Percentiles rank a stretch among this genome's conserved stretches.
Conservation (phyloP, 2,797 vertebrate species). For the Danio tinwini region DNA sequence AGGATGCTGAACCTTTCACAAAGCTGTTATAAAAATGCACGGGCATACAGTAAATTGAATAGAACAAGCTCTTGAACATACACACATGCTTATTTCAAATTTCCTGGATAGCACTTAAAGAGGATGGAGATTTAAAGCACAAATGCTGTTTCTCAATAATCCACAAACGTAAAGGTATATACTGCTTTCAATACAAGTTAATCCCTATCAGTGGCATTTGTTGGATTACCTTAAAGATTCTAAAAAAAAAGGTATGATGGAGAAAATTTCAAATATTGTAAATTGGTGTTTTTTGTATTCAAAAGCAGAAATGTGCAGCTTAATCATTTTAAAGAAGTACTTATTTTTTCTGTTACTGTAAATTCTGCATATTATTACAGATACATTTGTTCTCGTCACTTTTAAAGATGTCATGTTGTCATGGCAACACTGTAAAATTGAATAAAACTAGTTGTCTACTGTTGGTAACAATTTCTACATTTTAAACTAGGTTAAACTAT, state of each 20-base stretch:
- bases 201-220: neutral
- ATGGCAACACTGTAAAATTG: neutral
- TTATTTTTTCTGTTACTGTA: neutral
- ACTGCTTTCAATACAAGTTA: neutral
- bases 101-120: constrained; percentile 7
- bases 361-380: neutral
- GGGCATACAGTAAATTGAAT: neutral
- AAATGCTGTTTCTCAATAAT: constrained; percentile 22
- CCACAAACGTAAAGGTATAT: neutral
- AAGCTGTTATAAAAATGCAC: constrained; percentile 21
- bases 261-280: no score
- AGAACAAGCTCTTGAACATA: constrained; percentile 28
- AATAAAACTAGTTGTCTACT: no score
- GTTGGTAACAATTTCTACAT: no score
- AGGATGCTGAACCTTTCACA: constrained; percentile 12
- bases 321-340: no score
- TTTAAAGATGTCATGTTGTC: neutral
- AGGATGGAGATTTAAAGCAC: neutral
- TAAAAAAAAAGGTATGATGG: no score
- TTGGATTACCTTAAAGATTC: no score
- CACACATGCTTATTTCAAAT: neutral
- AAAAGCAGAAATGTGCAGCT: no score
- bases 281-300: no score
- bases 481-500: neutral
- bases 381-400: neutral